phyloP scores from a whole-genome alignment of 1,140 invertebrate genomes.

The Procambarus virginalis region DNA sequence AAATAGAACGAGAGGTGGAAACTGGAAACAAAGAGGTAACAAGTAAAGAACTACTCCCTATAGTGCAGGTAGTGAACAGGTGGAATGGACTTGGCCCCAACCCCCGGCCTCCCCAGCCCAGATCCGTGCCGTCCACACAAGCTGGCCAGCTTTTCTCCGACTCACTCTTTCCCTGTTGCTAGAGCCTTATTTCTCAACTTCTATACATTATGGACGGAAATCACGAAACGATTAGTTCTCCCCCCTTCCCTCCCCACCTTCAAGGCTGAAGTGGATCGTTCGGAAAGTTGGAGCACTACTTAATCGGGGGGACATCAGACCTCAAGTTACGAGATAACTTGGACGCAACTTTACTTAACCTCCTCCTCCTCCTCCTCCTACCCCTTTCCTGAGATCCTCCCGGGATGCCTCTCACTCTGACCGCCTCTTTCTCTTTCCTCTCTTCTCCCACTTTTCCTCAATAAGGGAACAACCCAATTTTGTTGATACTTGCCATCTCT shows the following conservation, averaged over 20 bases:
- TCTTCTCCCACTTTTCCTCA: background rate
- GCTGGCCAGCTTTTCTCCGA: background rate
- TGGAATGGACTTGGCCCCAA: too few species aligned
- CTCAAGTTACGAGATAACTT: constrained; percentile 54
- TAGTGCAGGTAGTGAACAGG: too few species aligned
- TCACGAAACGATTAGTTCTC: constrained; percentile 59
- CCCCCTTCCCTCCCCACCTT: background rate
- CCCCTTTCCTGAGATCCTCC: background rate
- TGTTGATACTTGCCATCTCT: too few species aligned
- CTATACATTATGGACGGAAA: constrained; percentile 52
- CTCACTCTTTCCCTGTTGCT: constrained; percentile 11
- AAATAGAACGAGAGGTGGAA: too few species aligned
- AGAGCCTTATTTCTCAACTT: constrained; percentile 51
- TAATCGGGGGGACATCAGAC: constrained; percentile 52
- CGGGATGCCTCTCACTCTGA: background rate
- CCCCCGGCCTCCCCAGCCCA: background rate
- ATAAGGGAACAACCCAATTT: too few species aligned
- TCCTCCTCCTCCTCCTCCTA: background rate
- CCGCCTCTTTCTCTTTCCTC: background rate
- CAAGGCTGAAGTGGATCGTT: constrained; percentile 46
- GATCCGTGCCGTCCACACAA: background rate
- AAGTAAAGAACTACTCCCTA: too few species aligned
- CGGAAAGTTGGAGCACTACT: constrained; percentile 57
- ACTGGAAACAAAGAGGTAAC: too few species aligned
- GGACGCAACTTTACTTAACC: constrained; percentile 47